Base-by-base conservation (phyloP, 2,797 vertebrate genomes). In the Notolabrus celidotus region DNA sequence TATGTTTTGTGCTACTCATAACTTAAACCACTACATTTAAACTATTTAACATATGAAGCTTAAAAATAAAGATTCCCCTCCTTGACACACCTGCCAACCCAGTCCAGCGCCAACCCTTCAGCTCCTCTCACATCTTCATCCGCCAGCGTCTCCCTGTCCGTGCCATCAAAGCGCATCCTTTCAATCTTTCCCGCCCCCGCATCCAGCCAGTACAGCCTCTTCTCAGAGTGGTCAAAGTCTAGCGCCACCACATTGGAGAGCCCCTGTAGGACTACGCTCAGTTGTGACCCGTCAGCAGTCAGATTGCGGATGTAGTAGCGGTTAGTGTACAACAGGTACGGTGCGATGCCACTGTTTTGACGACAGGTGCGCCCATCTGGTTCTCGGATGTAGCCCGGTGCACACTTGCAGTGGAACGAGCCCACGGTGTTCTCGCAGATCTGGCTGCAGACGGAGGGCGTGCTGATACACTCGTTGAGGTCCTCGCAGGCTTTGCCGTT, bases 401-500 rank as follows among this genome's bases (percentile, higher is more conserved):
- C 91, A 3, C 93, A 94, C 83, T 88, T 93, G 73, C 93, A 94
- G 90, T 84, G 68, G 71, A 80, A 94, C 1, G 93, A 93, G 65
- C 93, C 93, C 0, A 74, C 67, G 0, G 66, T 39, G 72, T 94
- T 94, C 66, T 93, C 89, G 10, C 93, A 94, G 62, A 94, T 84
- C 85, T 94, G 93, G 80, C 93, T 94, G 84, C 93, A 94, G 52
- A 93, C 82, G 2, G 83, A 70, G 0, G 93, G 93, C 2, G 87
- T 89, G 75, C 72, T 89, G 11, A 69, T 27, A 64, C 93, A 94
- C 82, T 94, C 93, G 17, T 94, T 64, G 6, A 94, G 10, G 71
- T 94, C 93, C 79, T 91, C 91, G 19, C 93, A 94, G 53, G 93
- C 93, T 85, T 94, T 94, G 70, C 90, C 91, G 9, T 94, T 92